Evolutionary conservation across 2,888 invertebrate genomes (phyloP).

Genomic region (Ectemnius lituratus): DNA sequence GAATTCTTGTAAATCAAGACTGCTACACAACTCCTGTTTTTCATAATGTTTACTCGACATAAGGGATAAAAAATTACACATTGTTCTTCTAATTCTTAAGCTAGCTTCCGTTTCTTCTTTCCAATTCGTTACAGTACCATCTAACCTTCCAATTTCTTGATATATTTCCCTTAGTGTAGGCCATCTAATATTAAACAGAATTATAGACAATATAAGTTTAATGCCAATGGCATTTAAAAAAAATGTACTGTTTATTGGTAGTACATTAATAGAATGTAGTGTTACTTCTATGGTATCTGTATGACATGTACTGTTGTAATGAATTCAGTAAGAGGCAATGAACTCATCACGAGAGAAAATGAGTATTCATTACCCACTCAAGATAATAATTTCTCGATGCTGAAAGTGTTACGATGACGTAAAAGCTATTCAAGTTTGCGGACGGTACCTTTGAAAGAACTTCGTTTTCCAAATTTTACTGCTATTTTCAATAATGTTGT

Average conservation of each 20-base stretch:
- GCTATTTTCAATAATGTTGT: conserved; percentile 77
- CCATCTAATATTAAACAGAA: conserved; percentile 73
- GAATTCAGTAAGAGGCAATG: no score
- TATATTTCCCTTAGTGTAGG: conserved; percentile 73
- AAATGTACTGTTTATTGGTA: not conserved
- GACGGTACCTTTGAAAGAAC: conserved; percentile 75
- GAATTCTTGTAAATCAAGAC: conserved; percentile 77
- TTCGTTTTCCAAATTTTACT: conserved; percentile 79
- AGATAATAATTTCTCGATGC: no score
- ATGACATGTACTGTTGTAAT: no score
- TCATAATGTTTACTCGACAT: conserved; percentile 79
- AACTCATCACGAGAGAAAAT: no score
- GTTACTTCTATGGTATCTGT: no score
- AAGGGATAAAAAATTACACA: conserved; percentile 72
- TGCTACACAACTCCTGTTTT: conserved; percentile 77
- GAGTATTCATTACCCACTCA: no score
- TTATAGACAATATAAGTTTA: conserved; percentile 1
- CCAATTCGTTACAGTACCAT: conserved; percentile 69
- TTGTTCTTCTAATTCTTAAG: conserved; percentile 68
- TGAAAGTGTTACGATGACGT: conserved; percentile 1
- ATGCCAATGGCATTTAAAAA: not conserved
- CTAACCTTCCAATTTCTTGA: conserved; percentile 59
- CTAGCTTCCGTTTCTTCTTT: conserved; percentile 74
- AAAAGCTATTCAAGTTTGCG: conserved; percentile 23
- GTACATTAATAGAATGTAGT: not conserved